Evolutionary conservation across 2,797 vertebrate genomes (phyloP), one percentile per base, ranked within the genome.

Genomic region (Threskiornis aethiopicus): DNA sequence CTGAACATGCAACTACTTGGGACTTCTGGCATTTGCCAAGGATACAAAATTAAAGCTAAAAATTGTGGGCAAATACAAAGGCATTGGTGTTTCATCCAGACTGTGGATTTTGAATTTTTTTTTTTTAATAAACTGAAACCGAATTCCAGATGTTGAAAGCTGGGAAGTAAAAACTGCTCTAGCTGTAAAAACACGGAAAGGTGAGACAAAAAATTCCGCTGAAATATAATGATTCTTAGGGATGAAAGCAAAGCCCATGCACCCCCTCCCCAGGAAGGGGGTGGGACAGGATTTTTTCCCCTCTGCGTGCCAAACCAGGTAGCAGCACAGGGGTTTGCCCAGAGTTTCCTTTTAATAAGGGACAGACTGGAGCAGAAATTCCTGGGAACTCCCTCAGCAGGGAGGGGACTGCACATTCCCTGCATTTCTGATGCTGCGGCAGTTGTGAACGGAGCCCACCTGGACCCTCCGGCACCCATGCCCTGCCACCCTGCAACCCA

Each of bases 81-180:
- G 57, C 81, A 88, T 55, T 75, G 88, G 95, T 82, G 86, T 96
- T 97, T 93, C 85, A 94, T 95, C 85, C 93, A 95, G 94, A 92
- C 95, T 86, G 88, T 0, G 44, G 88, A 95, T 95, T 96, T 79
- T 70, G 71, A 20, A 9, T 39, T 80, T 73, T 72, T 55, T 72
- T 55, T 35, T 94, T 96, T 96, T 93, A 96, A 97, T 95, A 97
- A 94, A 94, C 83, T 29, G 51, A 93, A 96, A 96, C 90, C 3
- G 44, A 96, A 97, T 96, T 97, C 97, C 96, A 97, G 91, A 96
- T 96, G 95, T 95, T 83, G 64, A 80, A 95, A 95, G 87, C 39
- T 90, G 96, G 94, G 93, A 97, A 95, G 81, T 82, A 96, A 94
- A 97, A 96, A 96, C 85, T 89, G 87, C 93, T 91, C 85, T 95